Conservation (phyloP, 2,113 vertebrate genomes). For the Sinocyclocheilus rhinocerous region DNA sequence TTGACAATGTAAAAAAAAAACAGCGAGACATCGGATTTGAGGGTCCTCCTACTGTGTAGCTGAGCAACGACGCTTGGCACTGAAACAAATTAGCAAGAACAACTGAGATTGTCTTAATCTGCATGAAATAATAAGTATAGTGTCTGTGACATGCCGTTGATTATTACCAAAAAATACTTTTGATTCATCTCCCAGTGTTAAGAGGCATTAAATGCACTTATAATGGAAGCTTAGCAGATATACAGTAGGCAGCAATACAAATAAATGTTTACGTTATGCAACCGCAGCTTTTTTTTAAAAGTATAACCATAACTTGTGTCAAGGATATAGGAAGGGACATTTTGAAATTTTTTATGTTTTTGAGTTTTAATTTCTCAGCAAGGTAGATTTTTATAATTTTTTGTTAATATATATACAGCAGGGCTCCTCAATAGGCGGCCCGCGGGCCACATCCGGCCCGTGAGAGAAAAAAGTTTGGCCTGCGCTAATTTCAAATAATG, state of each 20-base stretch:
- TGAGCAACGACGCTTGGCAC: neutral
- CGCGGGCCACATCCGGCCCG: no score
- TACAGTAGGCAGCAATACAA: neutral
- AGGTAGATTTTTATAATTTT: neutral
- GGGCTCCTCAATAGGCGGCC: no score
- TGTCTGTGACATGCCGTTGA: neutral
- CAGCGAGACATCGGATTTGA: neutral
- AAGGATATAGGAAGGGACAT: neutral
- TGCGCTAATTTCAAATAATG: no score
- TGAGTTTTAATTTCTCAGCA: neutral
- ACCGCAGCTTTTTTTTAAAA: neutral
- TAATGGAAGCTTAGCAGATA: neutral
- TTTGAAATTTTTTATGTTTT: neutral
- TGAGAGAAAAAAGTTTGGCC: no score
- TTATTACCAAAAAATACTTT: neutral
- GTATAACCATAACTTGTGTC: neutral
- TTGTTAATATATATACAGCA: no score
- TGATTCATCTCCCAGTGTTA: neutral
- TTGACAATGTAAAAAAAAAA: neutral
- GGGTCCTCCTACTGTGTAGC: neutral
- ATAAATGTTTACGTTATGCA: no score
- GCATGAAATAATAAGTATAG: neutral
- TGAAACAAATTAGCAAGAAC: neutral
- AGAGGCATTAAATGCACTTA: neutral
- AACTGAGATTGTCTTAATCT: neutral